Percentiles rank a stretch among this genome's conserved stretches.
Evolutionary conservation across 1,140 invertebrate genomes (phyloP).

Genomic region (Nixonia krombeini): DNA sequence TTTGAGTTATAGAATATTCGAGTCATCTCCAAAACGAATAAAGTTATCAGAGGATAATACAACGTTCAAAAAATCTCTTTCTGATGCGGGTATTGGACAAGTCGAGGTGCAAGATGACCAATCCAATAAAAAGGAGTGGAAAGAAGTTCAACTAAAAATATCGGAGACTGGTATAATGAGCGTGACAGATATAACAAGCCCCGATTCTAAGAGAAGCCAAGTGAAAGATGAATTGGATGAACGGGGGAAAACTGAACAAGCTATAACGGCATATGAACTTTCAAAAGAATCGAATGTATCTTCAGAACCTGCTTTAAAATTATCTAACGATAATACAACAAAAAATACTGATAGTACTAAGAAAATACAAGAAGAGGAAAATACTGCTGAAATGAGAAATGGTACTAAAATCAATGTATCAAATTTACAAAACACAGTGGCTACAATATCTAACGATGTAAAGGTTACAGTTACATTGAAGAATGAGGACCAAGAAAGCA

Average conservation of each 20-base stretch:
- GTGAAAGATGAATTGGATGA: slow-evolving; percentile 55
- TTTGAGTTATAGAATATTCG: slow-evolving; percentile 76
- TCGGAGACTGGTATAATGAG: slow-evolving; percentile 81
- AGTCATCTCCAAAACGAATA: slow-evolving; percentile 71
- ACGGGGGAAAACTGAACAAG: slow-evolving; percentile 25
- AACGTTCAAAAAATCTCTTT: slow-evolving; percentile 62
- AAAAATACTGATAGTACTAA: slow-evolving; percentile 44
- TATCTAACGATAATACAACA: slow-evolving; percentile 7
- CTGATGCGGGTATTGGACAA: slow-evolving; percentile 58
- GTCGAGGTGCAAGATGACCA: slow-evolving; percentile 54
- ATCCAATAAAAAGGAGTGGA: slow-evolving; percentile 71
- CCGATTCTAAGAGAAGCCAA: slow-evolving; percentile 59
- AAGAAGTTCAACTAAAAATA: slow-evolving; percentile 79
- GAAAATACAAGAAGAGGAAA: slow-evolving; percentile 32
- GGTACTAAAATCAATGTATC: no score
- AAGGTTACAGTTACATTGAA: slow-evolving; percentile 10
- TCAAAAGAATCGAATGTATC: slow-evolving; percentile 24
- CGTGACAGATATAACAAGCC: slow-evolving; percentile 72
- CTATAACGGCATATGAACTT: slow-evolving; percentile 8
- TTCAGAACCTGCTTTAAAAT: slow-evolving; percentile 11
- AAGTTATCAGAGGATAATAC: slow-evolving; percentile 67
- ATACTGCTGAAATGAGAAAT: slow-evolving; percentile 47
- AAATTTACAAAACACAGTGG: slow-evolving; percentile 25
- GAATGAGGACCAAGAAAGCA: slow-evolving; percentile 21
- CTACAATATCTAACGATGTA: slow-evolving; percentile 19